phyloP scores from a whole-genome alignment of 2,797 vertebrate species.

The Labroides dimidiatus region DNA sequence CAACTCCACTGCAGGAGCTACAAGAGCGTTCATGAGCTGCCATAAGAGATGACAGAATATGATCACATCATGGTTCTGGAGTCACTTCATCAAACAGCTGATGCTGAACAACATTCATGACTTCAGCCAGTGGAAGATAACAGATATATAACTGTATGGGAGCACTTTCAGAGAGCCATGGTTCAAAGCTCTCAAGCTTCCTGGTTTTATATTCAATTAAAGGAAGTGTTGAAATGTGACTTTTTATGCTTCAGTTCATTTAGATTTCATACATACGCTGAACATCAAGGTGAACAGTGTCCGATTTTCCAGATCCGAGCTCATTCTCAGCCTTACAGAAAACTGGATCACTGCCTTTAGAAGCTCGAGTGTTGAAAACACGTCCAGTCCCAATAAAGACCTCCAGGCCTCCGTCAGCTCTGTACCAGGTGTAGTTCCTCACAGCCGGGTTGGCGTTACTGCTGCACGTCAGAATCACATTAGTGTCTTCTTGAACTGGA shows the following conservation, averaged over 20 bases:
- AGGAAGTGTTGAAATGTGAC: no score
- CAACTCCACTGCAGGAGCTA: neutral
- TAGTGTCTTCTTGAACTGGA: conserved; percentile 13
- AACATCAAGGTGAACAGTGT: neutral
- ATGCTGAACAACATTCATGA: no score
- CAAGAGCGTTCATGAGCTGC: neutral
- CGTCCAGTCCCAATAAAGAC: neutral
- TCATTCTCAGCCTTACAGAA: conserved; percentile 21
- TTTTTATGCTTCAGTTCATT: neutral
- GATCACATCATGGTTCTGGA: no score
- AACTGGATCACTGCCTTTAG: neutral
- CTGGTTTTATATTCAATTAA: no score
- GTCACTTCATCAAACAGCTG: no score
- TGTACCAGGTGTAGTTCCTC: conserved; percentile 18
- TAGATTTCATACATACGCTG: neutral
- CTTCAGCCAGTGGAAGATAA: no score
- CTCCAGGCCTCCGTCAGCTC: neutral
- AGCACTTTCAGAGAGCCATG: no score
- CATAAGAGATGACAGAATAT: neutral
- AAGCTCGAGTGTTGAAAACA: neutral
- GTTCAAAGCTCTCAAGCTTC: no score
- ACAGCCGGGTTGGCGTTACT: conserved; percentile 31
- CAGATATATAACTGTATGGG: no score
- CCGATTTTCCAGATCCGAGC: neutral
- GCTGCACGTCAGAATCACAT: conserved; percentile 24